A percentile compares a stretch with the other conserved stretches of the same genome.
phyloP scores from a whole-genome alignment of 2,113 vertebrate genomes.

The Aplodontia rufa region DNA sequence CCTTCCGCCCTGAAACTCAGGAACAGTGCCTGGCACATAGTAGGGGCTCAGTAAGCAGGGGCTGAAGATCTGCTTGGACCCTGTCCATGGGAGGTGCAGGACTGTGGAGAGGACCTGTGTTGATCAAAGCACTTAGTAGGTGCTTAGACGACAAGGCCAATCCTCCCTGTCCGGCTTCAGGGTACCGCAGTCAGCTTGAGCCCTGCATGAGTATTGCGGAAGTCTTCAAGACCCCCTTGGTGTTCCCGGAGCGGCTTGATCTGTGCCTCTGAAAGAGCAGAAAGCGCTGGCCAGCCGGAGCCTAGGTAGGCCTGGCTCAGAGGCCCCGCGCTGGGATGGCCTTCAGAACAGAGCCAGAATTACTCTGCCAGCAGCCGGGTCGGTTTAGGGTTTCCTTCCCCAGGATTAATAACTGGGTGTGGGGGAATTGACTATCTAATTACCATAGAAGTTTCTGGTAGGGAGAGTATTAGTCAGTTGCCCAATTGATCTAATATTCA shows the following conservation, averaged over 20 bases:
- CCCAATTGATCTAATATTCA: constrained; percentile 48
- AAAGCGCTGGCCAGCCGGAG: background rate
- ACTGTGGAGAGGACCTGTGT: background rate
- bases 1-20: background rate
- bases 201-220: background rate
- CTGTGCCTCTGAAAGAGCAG: background rate
- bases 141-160: background rate
- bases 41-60: background rate
- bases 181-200: background rate
- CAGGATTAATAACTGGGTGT: constrained; percentile 48
- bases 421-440: constrained; percentile 24
- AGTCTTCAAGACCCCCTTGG: background rate
- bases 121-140: background rate
- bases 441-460: constrained; percentile 20
- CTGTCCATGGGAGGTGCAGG: background rate
- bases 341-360: background rate
- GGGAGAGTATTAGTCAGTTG: constrained; percentile 42
- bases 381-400: background rate
- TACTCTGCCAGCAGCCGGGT: background rate
- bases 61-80: background rate
- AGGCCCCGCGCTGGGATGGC: background rate
- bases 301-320: background rate
- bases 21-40: background rate
- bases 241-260: background rate
- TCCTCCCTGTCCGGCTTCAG: background rate